Base-by-base conservation (phyloP, 1,140 invertebrate genomes). In the Musca vetustissima region DNA sequence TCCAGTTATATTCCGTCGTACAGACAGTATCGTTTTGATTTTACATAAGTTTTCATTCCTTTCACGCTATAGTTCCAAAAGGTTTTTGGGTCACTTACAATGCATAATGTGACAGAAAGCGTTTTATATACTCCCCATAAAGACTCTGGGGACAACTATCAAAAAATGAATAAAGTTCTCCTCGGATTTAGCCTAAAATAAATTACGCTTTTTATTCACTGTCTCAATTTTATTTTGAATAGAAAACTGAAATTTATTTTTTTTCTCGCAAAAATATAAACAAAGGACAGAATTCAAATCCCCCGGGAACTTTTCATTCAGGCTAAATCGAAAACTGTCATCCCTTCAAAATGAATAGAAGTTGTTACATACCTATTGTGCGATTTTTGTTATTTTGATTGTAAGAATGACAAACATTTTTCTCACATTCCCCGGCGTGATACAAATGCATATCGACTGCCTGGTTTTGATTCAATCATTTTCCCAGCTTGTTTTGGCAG, bases 131-230 rank as follows among this genome's bases (percentile, higher is more conserved):
- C 13, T n/a, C n/a, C 24, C 19, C 4, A 2, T 22, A 67, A 67
- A 50, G 49, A 67, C 65, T 28, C 65, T 67, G 28, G 65, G 48
- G 65, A 67, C 43, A 67, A 49, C 65, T 55, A 55, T 67, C 65
- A 67, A 21, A 53, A 67, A 50, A n/a, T n/a, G n/a, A n/a, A n/a
- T n/a, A 49, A 50, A 67, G 53, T 67, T 67, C 28, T 19, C 6
- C 36, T 43, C 1, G 36, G 11, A 43, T 43, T 11, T 43, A 13
- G 11, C 11, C 6, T 43, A 8, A 43, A 43, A 43, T 43, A 43
- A 43, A 43, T 43, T 43, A 43, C 4, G 11, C 13, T 43, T 43
- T 6, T 43, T 43, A 8, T 13, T 43, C 11, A 32, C 28, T 32
- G 28, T 4, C 11, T 43, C 36, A 43, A 6, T 13, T 4, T 32